phyloP scores from a whole-genome alignment of 2,113 vertebrate genomes.

The Ceratotherium simum region DNA sequence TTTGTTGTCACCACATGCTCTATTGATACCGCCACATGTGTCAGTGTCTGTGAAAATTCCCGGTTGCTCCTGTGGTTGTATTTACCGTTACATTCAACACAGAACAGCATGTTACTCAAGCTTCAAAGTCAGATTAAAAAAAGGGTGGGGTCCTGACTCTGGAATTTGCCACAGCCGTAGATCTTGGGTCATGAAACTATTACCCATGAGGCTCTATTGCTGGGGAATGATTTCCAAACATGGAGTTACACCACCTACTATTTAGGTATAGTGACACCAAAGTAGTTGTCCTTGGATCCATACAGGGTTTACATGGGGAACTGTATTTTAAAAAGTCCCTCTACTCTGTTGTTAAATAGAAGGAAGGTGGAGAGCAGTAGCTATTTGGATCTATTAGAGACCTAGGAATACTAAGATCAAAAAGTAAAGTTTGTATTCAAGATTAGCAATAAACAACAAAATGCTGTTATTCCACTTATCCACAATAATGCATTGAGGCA shows the following conservation, averaged over 20 bases:
- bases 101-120: too few relatives aligned
- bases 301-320: not conserved
- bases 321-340: not conserved
- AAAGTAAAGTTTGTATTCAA: not conserved
- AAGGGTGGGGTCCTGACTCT: not conserved
- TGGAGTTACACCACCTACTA: too few relatives aligned
- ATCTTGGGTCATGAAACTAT: not conserved
- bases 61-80: rapidly evolving
- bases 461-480: not conserved
- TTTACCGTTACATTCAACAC: not conserved
- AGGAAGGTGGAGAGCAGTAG: not conserved
- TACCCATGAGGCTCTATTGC: too few relatives aligned
- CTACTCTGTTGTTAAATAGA: not conserved
- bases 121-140: not conserved
- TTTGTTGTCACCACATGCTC: too few relatives aligned
- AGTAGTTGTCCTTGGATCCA: not conserved
- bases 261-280: not conserved
- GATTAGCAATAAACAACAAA: not conserved
- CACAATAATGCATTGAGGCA: not conserved
- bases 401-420: not conserved
- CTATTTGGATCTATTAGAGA: not conserved
- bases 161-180: not conserved
- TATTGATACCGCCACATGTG: rapidly evolving
- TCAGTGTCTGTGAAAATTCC: not conserved
- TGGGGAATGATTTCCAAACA: not conserved